Conservation (phyloP, 2,797 vertebrate genomes). For the Perodicticus potto region DNA sequence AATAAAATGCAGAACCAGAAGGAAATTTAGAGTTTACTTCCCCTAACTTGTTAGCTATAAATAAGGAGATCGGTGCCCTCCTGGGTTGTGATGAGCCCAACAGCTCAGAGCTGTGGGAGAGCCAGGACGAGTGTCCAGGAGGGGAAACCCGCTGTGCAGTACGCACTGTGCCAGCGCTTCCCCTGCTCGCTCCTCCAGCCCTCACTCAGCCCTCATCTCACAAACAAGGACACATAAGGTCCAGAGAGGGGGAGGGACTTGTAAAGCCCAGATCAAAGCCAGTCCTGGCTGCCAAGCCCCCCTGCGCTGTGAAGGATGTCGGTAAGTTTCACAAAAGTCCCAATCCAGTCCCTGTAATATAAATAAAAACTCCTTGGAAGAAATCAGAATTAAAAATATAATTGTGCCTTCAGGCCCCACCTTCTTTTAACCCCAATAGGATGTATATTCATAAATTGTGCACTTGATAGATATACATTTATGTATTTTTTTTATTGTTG, state of each 20-base stretch:
- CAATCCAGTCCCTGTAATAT: background rate
- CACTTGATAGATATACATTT: background rate
- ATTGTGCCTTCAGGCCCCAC: constrained; percentile 66
- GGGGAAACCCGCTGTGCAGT: background rate
- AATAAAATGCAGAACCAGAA: background rate
- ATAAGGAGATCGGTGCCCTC: background rate
- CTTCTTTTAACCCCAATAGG: constrained; percentile 49
- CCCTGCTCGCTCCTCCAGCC: fast-evolving
- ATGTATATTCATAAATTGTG: constrained; percentile 60
- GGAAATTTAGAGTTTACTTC: background rate
- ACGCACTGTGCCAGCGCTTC: fast-evolving
- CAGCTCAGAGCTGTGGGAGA: background rate
- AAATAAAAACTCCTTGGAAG: constrained; percentile 62
- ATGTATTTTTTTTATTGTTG: no score
- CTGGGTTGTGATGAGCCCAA: background rate
- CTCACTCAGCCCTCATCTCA: background rate
- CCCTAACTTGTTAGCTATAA: background rate
- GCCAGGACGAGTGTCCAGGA: background rate
- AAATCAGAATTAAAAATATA: constrained; percentile 72
- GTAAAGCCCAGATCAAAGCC: background rate
- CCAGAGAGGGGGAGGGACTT: background rate
- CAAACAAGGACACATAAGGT: no score
- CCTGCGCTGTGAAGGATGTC: background rate
- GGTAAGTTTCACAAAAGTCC: background rate
- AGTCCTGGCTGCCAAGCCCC: background rate